Base-by-base conservation (phyloP, 2,113 vertebrate species). In the Butastur rufipennis region DNA sequence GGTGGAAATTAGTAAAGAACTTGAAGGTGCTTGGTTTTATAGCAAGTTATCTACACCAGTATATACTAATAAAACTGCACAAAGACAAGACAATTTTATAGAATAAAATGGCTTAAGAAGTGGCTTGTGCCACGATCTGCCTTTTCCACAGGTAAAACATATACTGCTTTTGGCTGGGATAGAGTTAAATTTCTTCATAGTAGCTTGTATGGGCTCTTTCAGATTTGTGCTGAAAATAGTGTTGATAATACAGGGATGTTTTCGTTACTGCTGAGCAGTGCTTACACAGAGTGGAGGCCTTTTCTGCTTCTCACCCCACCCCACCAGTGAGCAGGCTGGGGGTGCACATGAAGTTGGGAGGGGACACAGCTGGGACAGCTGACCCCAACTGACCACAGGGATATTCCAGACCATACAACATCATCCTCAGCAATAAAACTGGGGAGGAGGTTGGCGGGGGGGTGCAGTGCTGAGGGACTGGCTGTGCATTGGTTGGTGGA, bases 251-350 rank as follows among this genome's bases (percentile, higher is more conserved):
- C 9, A 43, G 2, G 1, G 12, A 20, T 26, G 16, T 42, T 43
- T 43, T 34, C 0, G 1, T 34, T 19, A 19, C 1, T 43, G 38
- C 6, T 55, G 21, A 43, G 71, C 16, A 14, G 52, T 2, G 5
- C 38, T 56, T 14, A 14, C 15, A 13, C 55, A 61, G 6, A 13
- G 45, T 9, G 7, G 4, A 31, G 42, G 27, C 6, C 29, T 40
- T 48, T 47, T 27, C 65, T 34, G 22, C 22, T 34, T 12, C 43
- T 62, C 11, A 13, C 14, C 1, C 34, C 14, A 3, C 8, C 34
- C 50, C 6, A 29, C 14, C 19, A 77, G 34, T 0, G 2, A 61
- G 43, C 5, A 73, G 38, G 11, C 9, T 55, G 50, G 20, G 8
- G 25, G 26, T 29, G 19, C 17, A 20, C 13, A 8, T n/a, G 9